Evolutionary conservation across 2,888 invertebrate genomes (phyloP).

Genomic region (Tipula vernalis): DNA sequence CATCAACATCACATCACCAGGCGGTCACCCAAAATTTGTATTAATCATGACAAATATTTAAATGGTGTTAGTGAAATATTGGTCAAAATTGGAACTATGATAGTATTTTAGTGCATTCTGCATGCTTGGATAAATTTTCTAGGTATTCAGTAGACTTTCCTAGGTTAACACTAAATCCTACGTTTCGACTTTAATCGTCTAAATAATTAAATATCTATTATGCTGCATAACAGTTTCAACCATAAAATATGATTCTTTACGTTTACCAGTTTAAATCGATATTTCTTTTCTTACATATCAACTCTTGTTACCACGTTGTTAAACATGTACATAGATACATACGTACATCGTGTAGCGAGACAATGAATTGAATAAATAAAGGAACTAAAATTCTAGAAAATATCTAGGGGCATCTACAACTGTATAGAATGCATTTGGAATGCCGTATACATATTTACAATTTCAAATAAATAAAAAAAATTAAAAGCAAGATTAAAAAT

Average conservation of each 20-base stretch:
- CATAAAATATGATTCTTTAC: neutral
- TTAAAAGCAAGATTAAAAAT: neutral
- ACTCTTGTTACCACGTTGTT: neutral
- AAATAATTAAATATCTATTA: neutral
- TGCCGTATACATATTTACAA: neutral
- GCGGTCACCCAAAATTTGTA: no score
- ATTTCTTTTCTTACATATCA: neutral
- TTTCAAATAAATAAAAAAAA: neutral
- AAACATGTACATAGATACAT: neutral
- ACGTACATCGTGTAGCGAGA: neutral
- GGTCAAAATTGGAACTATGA: no score
- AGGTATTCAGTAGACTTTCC: no score
- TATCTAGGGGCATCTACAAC: neutral
- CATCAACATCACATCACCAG: no score
- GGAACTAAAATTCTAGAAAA: neutral
- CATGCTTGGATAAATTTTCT: no score
- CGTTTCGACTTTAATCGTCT: neutral
- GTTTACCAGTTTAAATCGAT: neutral
- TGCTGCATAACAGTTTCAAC: neutral
- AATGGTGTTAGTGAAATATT: no score
- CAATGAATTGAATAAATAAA: neutral
- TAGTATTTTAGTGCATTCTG: no score
- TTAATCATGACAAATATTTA: no score
- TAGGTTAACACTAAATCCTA: no score
- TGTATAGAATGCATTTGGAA: neutral